Evolutionary conservation across 1,140 invertebrate species (phyloP).

Genomic region (Mycetomoellerius zeteki): DNA sequence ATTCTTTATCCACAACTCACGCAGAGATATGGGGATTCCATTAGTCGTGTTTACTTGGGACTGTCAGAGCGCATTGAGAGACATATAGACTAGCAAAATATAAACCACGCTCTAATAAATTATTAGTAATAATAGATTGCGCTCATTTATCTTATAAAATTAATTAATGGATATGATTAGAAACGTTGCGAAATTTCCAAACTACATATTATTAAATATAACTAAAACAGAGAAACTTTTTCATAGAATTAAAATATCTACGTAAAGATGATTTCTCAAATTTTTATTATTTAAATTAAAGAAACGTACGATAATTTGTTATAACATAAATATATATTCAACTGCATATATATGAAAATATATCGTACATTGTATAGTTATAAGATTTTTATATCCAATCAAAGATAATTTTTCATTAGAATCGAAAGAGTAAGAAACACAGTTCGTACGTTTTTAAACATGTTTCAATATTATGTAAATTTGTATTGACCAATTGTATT

Average conservation of each 20-base stretch:
- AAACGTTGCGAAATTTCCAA: background rate
- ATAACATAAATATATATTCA: background rate
- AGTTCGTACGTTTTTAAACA: background rate
- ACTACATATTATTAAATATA: background rate
- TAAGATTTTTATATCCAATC: background rate
- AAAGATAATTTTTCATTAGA: background rate
- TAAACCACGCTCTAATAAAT: background rate
- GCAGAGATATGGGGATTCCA: constrained; percentile 33
- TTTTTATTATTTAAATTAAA: background rate
- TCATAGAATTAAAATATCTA: background rate
- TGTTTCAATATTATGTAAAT: background rate
- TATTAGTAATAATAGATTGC: background rate
- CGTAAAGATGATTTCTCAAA: background rate
- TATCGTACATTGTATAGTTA: background rate
- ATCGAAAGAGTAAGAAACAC: background rate
- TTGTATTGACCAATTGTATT: background rate
- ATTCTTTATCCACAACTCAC: background rate
- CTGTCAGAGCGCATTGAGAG: background rate
- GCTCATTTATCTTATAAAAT: background rate
- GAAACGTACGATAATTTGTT: background rate
- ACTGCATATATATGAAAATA: background rate
- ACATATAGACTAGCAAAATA: background rate
- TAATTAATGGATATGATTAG: background rate
- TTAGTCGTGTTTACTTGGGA: constrained; percentile 62
- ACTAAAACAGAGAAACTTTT: background rate